Evolutionary conservation across 2,797 vertebrate species (phyloP).

Genomic region (Sus cebifrons): DNA sequence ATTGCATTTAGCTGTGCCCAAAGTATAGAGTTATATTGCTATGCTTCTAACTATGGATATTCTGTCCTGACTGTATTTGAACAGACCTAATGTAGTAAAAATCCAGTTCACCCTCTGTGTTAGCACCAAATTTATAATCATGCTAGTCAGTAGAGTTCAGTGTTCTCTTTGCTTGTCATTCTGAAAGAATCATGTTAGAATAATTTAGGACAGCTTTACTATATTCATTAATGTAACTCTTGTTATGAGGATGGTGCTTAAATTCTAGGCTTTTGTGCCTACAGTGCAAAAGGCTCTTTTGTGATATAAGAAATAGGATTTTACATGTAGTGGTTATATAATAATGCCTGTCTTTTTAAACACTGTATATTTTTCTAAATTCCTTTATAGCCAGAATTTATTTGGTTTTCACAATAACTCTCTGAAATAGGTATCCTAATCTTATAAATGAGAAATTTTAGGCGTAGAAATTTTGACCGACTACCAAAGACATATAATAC

Average conservation of each 20-base stretch:
- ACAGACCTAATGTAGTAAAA: conserved; percentile 62
- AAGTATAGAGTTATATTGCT: conserved; percentile 58
- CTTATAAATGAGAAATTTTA: conserved; percentile 45
- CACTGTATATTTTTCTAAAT: conserved; percentile 5
- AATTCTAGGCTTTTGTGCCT: conserved; percentile 57
- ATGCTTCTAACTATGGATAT: conserved; percentile 59
- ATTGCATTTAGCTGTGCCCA: conserved; percentile 34
- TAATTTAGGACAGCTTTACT: conserved; percentile 76
- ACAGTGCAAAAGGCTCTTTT: conserved; percentile 60
- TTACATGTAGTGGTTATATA: conserved; percentile 48
- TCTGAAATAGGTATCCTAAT: conserved; percentile 38
- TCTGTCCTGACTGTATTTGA: conserved; percentile 70
- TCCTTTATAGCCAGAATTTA: conserved; percentile 51
- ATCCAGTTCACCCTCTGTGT: conserved; percentile 56
- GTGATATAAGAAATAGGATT: conserved; percentile 46
- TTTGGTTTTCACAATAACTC: conserved; percentile 52
- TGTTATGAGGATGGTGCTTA: conserved; percentile 69
- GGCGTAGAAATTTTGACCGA: background rate
- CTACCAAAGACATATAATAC: conserved; percentile 1
- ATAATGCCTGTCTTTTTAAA: conserved; percentile 62
- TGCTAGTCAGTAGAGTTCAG: conserved; percentile 74
- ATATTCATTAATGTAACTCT: conserved; percentile 71
- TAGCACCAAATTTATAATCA: conserved; percentile 76
- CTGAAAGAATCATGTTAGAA: conserved; percentile 67
- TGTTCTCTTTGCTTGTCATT: conserved; percentile 75